Evolutionary conservation across 2,113 vertebrate genomes (phyloP).

Genomic region (Hemibagrus wyckioides): DNA sequence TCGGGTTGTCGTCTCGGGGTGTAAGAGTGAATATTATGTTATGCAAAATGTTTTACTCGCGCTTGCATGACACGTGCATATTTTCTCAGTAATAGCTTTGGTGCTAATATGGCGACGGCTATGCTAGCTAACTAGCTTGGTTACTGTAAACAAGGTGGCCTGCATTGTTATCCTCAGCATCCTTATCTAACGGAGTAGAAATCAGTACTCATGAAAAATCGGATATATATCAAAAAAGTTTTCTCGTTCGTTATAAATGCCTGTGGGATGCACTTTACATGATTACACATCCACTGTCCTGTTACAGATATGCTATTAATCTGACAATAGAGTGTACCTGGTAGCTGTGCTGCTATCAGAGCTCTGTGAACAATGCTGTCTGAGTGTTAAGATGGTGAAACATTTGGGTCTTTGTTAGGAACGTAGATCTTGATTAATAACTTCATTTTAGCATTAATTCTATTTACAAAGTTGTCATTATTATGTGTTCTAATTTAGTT

Average conservation of each 20-base stretch:
- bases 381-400: neutral
- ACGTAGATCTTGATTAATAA: neutral
- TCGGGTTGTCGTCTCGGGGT: neutral
- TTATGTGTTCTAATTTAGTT: neutral
- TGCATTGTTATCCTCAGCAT: conserved; percentile 39
- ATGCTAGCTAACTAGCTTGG: conserved; percentile 42
- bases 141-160: conserved; percentile 56
- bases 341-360: neutral
- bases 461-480: neutral
- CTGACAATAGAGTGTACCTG: conserved; percentile 20
- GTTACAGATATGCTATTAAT: neutral
- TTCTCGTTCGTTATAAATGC: neutral
- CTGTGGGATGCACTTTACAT: neutral
- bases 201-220: neutral
- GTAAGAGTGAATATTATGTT: neutral
- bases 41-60: neutral
- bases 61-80: conserved; percentile 32
- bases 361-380: neutral
- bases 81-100: conserved; percentile 48
- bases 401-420: too few relatives aligned
- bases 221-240: neutral
- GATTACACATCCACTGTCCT: neutral
- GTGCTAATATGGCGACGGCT: conserved; percentile 71
- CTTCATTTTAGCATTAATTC: neutral
- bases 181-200: neutral